phyloP scores from a whole-genome alignment of 2,797 vertebrate species.

The Hapalemur alaotrensis region DNA sequence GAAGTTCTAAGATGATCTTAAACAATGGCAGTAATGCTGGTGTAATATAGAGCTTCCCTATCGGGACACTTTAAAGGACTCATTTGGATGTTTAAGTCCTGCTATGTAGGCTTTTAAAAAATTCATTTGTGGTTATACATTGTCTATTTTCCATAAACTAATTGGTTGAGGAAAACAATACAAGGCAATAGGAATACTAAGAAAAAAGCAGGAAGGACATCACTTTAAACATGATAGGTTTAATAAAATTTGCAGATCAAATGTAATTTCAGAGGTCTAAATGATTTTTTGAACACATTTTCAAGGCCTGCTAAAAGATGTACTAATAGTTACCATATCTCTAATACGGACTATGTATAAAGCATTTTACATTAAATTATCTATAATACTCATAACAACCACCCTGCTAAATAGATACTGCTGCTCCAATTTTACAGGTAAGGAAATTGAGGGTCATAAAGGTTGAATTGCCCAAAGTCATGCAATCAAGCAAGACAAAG shows the following conservation, averaged over 20 bases:
- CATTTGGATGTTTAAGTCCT: conserved; percentile 46
- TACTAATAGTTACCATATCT: conserved; percentile 38
- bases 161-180: conserved; percentile 45
- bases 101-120: conserved; percentile 53
- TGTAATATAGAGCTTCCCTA: conserved; percentile 38
- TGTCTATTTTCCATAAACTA: conserved; percentile 61
- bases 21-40: conserved; percentile 19
- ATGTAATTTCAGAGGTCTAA: conserved; percentile 48
- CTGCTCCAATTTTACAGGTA: conserved; percentile 29
- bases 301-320: conserved; percentile 36
- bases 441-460: conserved; percentile 30
- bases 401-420: neutral
- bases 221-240: conserved; percentile 6
- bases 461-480: conserved; percentile 33
- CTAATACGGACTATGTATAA: conserved; percentile 21
- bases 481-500: neutral
- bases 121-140: conserved; percentile 56
- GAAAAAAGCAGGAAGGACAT: conserved; percentile 17
- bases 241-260: conserved; percentile 61
- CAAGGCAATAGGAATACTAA: neutral
- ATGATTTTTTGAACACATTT: conserved; percentile 56
- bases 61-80: conserved; percentile 10
- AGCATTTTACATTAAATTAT: conserved; percentile 42
- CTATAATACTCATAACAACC: conserved; percentile 8
- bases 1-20: conserved; percentile 38